phyloP scores from a whole-genome alignment of 2,888 invertebrate genomes.

The Empis stercorea region DNA sequence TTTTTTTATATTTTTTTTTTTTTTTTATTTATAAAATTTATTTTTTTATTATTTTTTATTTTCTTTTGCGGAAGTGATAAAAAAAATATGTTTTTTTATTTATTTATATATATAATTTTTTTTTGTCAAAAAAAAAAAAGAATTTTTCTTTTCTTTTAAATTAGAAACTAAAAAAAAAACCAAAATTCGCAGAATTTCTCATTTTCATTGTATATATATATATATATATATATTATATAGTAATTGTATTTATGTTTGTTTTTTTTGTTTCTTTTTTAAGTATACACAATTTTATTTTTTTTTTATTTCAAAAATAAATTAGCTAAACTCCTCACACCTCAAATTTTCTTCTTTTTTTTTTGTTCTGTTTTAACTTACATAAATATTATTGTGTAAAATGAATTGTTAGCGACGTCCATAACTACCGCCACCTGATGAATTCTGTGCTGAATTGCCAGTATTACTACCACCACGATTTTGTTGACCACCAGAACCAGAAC shows the following conservation, averaged over 20 bases:
- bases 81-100: conserved; percentile 3
- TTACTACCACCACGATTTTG: conserved; percentile 26
- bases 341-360: conserved; percentile 9
- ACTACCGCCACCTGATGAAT: conserved; percentile 17
- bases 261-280: conserved; percentile 1
- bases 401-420: conserved; percentile 33
- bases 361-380: conserved; percentile 6
- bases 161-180: background rate
- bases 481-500: conserved; percentile 25
- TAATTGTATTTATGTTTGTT: background rate
- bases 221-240: background rate
- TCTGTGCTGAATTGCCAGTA: conserved; percentile 8
- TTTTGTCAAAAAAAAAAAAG: no score
- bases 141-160: no score
- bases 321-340: background rate
- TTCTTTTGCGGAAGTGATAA: conserved; percentile 7
- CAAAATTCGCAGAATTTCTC: background rate
- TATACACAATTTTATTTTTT: background rate
- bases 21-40: conserved; percentile 7
- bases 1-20: conserved; percentile 10
- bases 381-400: conserved; percentile 6
- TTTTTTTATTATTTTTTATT: conserved; percentile 5
- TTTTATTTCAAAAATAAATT: background rate
- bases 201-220: background rate
- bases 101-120: background rate